Evolutionary conservation across 2,797 vertebrate genomes (phyloP).

Genomic region (Lepidocolaptes lacrymiger): DNA sequence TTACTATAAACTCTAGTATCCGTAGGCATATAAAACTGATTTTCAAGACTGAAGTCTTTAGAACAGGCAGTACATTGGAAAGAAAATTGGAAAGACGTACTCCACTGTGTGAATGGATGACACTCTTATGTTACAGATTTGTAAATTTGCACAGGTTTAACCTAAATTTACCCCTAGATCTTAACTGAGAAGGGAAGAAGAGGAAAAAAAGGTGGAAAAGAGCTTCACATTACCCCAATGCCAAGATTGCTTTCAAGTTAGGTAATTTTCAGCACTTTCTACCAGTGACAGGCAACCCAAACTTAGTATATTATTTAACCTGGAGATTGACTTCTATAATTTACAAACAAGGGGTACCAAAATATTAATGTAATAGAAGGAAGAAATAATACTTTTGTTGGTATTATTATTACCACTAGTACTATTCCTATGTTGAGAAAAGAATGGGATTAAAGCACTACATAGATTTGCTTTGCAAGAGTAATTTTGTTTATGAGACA

Average conservation of each 20-base stretch:
- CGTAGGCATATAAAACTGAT: neutral
- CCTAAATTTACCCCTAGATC: neutral
- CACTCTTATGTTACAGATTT: neutral
- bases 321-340: neutral
- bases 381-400: neutral
- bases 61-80: neutral
- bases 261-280: neutral
- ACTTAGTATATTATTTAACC: neutral
- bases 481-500: neutral
- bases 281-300: neutral
- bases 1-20: neutral
- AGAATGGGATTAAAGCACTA: neutral
- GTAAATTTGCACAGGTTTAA: neutral
- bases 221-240: neutral
- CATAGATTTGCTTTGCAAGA: neutral
- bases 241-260: neutral
- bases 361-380: accelerated
- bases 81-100: neutral
- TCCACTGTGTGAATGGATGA: neutral
- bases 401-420: neutral
- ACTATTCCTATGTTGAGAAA: neutral
- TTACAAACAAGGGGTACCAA: neutral
- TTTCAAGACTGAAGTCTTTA: neutral
- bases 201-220: neutral
- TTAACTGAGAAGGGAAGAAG: neutral